Percentiles rank a stretch among this genome's conserved stretches.
These are phyloP conservation scores for Tenthredo amoena DNA, from an alignment of 2,888 invertebrate species.

Conservation along the genomic window DNA sequence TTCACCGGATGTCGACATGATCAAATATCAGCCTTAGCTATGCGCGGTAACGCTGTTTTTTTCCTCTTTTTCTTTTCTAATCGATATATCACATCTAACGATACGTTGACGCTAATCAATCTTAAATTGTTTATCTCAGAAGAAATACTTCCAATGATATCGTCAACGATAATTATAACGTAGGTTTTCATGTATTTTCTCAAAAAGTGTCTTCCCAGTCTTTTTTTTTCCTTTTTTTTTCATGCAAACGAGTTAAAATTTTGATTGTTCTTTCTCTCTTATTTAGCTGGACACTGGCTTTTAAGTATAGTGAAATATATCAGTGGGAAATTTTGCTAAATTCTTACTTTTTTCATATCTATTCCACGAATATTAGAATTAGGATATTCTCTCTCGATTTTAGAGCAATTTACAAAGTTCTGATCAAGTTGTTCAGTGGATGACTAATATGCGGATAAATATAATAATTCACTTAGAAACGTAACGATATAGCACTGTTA, in stretches of 20 bases:
- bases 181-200: background rate
- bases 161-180: background rate
- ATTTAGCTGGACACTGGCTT: background rate
- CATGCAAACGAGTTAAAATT: background rate
- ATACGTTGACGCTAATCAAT: background rate
- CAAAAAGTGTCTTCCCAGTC: background rate
- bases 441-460: background rate
- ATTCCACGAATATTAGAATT: background rate
- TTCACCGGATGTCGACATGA: background rate
- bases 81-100: background rate
- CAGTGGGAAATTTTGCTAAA: background rate
- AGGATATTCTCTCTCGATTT: background rate
- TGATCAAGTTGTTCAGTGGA: background rate
- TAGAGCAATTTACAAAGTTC: background rate
- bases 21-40: background rate
- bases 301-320: background rate
- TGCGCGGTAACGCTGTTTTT: background rate
- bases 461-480: background rate
- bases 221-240: background rate
- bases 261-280: background rate
- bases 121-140: background rate
- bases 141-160: background rate
- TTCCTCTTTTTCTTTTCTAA: background rate
- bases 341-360: background rate
- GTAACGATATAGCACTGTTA: background rate